A percentile compares a stretch with the other conserved stretches of the same genome.
These are phyloP conservation scores for Lepus timidus DNA, from an alignment of 2,113 vertebrate species.

Conservation along the genomic window DNA sequence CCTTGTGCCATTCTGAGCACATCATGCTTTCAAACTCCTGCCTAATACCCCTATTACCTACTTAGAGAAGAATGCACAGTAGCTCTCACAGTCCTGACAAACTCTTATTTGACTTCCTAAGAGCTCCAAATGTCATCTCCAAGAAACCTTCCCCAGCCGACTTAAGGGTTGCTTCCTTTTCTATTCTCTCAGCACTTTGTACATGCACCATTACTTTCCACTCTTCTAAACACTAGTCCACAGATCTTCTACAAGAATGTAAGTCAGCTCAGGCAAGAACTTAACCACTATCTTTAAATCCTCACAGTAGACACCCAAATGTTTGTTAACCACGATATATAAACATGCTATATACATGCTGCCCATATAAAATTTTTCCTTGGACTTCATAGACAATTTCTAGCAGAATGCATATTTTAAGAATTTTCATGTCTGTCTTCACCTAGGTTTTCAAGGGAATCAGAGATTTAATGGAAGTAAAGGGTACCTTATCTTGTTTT, in stretches of 20 bases:
- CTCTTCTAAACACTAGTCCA: not conserved
- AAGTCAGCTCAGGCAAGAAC: slow-evolving; percentile 11
- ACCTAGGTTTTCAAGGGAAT: slow-evolving; percentile 49
- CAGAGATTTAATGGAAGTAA: not conserved
- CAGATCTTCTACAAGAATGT: slow-evolving; percentile 33
- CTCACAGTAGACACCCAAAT: not conserved
- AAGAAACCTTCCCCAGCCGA: not conserved
- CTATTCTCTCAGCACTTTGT: not conserved
- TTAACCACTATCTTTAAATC: slow-evolving; percentile 37
- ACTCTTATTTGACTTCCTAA: not conserved
- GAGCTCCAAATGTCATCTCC: not conserved
- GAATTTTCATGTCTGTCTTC: not conserved
- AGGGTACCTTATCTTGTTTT: not conserved
- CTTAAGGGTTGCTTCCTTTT: not conserved
- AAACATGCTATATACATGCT: not conserved
- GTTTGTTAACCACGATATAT: slow-evolving; percentile 2
- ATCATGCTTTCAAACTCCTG: not conserved
- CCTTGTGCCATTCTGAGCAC: not conserved
- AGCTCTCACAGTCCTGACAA: not conserved
- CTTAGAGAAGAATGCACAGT: not conserved
- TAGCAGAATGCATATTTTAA: slow-evolving; percentile 33
- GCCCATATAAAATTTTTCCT: slow-evolving; percentile 26
- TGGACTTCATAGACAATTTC: not conserved
- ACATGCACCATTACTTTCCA: not conserved
- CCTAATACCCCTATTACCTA: not conserved